Percentiles rank a stretch among this genome's conserved stretches.
phyloP scores from a whole-genome alignment of 1,140 invertebrate species.

The Euura saliciscinereae region DNA sequence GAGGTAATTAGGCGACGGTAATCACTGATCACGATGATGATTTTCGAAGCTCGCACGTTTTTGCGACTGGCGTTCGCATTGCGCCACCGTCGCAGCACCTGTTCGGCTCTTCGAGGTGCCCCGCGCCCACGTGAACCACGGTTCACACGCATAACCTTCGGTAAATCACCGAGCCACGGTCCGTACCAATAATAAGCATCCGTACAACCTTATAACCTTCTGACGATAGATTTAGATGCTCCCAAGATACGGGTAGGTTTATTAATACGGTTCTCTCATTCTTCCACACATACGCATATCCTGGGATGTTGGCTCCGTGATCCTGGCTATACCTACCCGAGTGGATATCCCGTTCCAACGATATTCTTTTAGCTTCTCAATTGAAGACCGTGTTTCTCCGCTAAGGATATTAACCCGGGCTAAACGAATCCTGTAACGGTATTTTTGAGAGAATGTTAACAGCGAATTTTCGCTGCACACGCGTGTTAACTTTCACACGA shows the following conservation, averaged over 20 bases:
- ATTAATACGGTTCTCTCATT: slow-evolving; percentile 5
- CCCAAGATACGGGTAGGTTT: slow-evolving; percentile 6
- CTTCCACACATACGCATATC: background rate
- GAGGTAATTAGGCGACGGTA: too few species aligned
- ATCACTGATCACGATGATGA: too few species aligned
- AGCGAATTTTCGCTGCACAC: too few species aligned
- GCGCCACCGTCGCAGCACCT: background rate
- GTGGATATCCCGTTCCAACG: background rate
- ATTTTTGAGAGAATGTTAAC: too few species aligned
- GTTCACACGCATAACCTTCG: slow-evolving; percentile 12
- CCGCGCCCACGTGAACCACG: slow-evolving; percentile 8
- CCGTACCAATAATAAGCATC: slow-evolving; percentile 12
- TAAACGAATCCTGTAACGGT: background rate
- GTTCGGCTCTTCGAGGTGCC: background rate
- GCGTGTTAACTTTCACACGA: too few species aligned
- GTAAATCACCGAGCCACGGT: slow-evolving; percentile 11
- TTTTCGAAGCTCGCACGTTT: too few species aligned
- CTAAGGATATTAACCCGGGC: slow-evolving; percentile 2
- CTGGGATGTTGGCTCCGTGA: background rate
- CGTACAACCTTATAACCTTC: slow-evolving; percentile 5
- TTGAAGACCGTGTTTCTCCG: background rate
- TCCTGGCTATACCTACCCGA: background rate
- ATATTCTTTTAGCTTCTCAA: background rate
- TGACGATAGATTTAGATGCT: slow-evolving; percentile 7
- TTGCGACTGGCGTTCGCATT: background rate